A percentile compares a stretch with the other conserved stretches of the same genome.
phyloP scores from a whole-genome alignment of 1,140 invertebrate species.

The Leptonema lineaticorne region DNA sequence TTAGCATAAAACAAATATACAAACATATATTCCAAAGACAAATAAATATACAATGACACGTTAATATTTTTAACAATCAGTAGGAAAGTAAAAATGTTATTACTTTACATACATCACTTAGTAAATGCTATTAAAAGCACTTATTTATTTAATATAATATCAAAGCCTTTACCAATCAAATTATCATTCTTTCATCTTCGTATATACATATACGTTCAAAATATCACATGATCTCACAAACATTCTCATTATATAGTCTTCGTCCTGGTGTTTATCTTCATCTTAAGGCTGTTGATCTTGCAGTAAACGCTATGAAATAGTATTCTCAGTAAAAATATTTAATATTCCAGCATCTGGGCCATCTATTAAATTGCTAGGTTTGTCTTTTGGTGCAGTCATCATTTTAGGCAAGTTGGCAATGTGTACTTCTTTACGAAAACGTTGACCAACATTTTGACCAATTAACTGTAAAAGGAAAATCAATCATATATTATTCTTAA shows the following conservation, averaged over 20 bases:
- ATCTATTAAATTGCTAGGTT: constrained; percentile 52
- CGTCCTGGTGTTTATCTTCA: background rate
- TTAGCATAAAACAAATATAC: background rate
- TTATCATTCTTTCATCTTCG: background rate
- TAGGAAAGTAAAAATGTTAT: constrained; percentile 16
- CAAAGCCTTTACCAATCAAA: background rate
- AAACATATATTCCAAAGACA: background rate
- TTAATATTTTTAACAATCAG: background rate
- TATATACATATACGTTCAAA: background rate
- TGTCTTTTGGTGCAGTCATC: constrained; percentile 54
- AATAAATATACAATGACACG: background rate
- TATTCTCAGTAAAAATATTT: constrained; percentile 52
- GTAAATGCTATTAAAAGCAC: background rate
- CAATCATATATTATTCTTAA: no score
- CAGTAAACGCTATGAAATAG: constrained; percentile 38
- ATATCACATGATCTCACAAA: background rate
- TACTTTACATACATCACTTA: constrained; percentile 12
- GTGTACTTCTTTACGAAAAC: constrained; percentile 83
- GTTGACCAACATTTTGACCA: constrained; percentile 76
- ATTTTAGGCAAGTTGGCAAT: constrained; percentile 77
- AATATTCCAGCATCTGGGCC: constrained; percentile 53
- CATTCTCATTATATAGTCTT: constrained; percentile 16
- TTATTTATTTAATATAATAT: background rate
- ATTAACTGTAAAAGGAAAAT: constrained; percentile 63
- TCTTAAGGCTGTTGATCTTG: constrained; percentile 9